These are phyloP conservation scores for Gastrophryne carolinensis DNA, from an alignment of 2,797 vertebrate genomes.

Conservation along the genomic window DNA sequence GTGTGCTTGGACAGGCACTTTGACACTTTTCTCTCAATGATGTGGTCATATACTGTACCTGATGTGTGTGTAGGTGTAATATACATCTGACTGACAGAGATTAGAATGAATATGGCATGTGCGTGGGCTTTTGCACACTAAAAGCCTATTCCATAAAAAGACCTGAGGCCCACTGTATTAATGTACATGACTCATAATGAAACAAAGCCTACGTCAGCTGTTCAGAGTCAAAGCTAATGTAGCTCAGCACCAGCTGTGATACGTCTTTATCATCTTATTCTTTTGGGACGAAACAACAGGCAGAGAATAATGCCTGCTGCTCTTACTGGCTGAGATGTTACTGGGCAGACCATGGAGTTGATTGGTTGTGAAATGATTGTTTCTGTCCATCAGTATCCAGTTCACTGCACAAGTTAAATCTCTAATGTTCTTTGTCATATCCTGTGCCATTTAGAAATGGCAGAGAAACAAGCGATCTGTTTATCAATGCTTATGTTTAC, in stretches of 20 bases:
- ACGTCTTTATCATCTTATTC: slow-evolving; percentile 2
- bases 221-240: slow-evolving; percentile 14
- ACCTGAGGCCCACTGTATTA: slow-evolving; percentile 7
- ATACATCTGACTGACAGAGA: slow-evolving; percentile 19
- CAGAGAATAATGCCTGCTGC: not conserved
- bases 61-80: slow-evolving; percentile 42
- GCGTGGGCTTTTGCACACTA: slow-evolving; percentile 14
- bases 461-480: no score
- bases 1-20: no score
- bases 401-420: no score
- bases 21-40: not conserved
- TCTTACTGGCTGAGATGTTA: slow-evolving; percentile 10
- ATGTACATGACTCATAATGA: slow-evolving; percentile 27
- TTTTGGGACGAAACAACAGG: not conserved
- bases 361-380: not conserved
- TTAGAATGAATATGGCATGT: slow-evolving; percentile 28
- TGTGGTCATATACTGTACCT: slow-evolving; percentile 18
- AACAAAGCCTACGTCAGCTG: slow-evolving; percentile 36
- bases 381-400: no score
- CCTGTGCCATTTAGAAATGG: no score
- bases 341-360: not conserved
- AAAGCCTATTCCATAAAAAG: slow-evolving; percentile 48
- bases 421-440: no score
- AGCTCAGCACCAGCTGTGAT: slow-evolving; percentile 22
- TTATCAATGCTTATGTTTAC: no score